These are phyloP conservation scores for Chrysodeixis includens DNA, from an alignment of 2,888 invertebrate genomes.

Conservation along the genomic window DNA sequence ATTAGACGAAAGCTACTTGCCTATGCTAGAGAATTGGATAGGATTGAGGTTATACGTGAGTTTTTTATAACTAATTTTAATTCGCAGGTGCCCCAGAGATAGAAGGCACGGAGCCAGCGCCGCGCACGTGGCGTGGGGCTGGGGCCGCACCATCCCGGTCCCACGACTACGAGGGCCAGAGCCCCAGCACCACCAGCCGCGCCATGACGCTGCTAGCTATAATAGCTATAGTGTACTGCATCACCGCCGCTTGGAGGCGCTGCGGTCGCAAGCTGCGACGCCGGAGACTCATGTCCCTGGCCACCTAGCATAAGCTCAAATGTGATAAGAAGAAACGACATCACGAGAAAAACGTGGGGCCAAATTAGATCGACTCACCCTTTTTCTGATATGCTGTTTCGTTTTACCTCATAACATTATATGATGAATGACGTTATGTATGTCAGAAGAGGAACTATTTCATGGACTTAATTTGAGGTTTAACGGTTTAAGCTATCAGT, in stretches of 20 bases:
- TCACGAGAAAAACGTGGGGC: constrained; percentile 40
- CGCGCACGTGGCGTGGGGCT: constrained; percentile 89
- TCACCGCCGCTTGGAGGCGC: constrained; percentile 72
- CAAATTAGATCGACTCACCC: constrained; percentile 37
- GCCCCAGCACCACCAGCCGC: constrained; percentile 66
- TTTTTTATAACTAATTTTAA: neutral
- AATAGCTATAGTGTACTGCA: constrained; percentile 67
- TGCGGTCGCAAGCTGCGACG: constrained; percentile 78
- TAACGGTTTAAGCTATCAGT: neutral
- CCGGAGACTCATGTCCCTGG: constrained; percentile 76
- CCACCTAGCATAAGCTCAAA: constrained; percentile 74
- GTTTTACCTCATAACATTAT: neutral
- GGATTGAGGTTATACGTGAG: too few relatives aligned
- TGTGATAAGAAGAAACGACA: constrained; percentile 36
- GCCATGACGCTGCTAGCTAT: constrained; percentile 69
- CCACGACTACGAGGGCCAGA: constrained; percentile 57
- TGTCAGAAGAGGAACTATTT: neutral
- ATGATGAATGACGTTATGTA: too few relatives aligned
- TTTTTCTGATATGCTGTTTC: neutral
- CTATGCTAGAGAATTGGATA: too few relatives aligned
- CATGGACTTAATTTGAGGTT: neutral
- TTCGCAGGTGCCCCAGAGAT: constrained; percentile 81
- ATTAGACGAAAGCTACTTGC: too few relatives aligned
- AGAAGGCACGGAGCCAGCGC: constrained; percentile 85
- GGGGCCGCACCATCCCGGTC: constrained; percentile 74